A percentile compares a stretch with the other conserved stretches of the same genome.
Evolutionary conservation across 2,888 invertebrate genomes (phyloP).

Genomic region (Apamea anceps): DNA sequence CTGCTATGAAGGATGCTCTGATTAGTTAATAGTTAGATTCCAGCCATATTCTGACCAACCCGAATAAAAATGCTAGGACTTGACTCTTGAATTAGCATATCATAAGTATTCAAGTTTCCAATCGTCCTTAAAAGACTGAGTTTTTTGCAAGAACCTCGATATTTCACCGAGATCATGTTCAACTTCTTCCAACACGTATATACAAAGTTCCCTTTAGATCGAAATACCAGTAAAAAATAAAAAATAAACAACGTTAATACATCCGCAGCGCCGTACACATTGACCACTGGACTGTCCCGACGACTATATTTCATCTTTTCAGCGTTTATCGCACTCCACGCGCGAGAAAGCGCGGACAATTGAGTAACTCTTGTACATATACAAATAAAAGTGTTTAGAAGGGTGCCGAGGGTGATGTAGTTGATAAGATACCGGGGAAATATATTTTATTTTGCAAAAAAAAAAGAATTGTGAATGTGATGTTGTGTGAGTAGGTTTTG

Average conservation of each 20-base stretch:
- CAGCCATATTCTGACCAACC: background rate
- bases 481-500: conserved; percentile 14
- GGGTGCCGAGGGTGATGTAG: conserved; percentile 69
- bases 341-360: conserved; percentile 81
- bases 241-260: conserved; percentile 63
- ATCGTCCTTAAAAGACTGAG: background rate
- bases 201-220: conserved; percentile 1
- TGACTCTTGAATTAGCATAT: background rate
- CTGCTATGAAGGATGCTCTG: background rate
- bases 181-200: background rate
- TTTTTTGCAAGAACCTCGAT: background rate
- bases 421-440: conserved; percentile 63
- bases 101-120: background rate
- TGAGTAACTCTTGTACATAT: conserved; percentile 74
- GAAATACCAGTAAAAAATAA: conserved; percentile 53
- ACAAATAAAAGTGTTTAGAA: conserved; percentile 74
- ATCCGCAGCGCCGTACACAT: conserved; percentile 59
- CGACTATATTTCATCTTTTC: conserved; percentile 85
- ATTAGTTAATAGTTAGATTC: background rate
- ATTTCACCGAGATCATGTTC: background rate
- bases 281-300: conserved; percentile 76
- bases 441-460: conserved; percentile 45
- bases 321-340: conserved; percentile 83
- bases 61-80: background rate
- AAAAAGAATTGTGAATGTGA: conserved; percentile 27